These are phyloP conservation scores for Drosophila busckii DNA, from an alignment of 1,140 invertebrate species.

Conservation along the genomic window DNA sequence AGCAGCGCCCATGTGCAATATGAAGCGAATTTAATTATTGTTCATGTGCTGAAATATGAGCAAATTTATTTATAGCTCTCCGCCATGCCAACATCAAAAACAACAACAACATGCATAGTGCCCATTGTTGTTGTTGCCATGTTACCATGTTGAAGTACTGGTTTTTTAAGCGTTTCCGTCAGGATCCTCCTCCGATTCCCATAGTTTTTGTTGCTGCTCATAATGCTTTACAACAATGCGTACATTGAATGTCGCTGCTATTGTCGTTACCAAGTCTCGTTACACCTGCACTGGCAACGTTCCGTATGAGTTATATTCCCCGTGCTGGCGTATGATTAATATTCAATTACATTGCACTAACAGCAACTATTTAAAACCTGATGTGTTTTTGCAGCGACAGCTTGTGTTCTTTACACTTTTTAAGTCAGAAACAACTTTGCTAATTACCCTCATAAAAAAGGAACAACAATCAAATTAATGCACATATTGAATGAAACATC, in stretches of 20 bases:
- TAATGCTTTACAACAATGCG: conserved; percentile 37
- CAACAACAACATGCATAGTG: conserved; percentile 21
- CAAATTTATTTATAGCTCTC: conserved; percentile 67
- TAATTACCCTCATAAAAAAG: conserved; percentile 56
- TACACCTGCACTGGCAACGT: conserved; percentile 50
- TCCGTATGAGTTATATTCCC: conserved; percentile 54
- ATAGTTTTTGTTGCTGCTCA: conserved; percentile 33
- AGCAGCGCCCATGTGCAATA: conserved; percentile 58
- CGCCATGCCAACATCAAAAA: conserved; percentile 21
- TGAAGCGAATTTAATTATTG: conserved; percentile 76
- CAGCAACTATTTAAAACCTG: conserved; percentile 43
- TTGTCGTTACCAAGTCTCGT: conserved; percentile 55
- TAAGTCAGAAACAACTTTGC: conserved; percentile 58
- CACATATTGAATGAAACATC: conserved; percentile 10
- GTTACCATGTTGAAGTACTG: conserved; percentile 1
- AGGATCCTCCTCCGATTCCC: conserved; percentile 20
- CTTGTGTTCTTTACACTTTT: conserved; percentile 23
- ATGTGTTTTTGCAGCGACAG: not conserved
- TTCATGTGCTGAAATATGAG: conserved; percentile 75
- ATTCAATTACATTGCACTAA: conserved; percentile 63
- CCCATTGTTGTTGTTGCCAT: conserved; percentile 34
- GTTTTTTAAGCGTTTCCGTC: conserved; percentile 37
- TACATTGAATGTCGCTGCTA: too few relatives aligned
- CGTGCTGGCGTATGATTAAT: conserved; percentile 68
- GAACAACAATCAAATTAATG: conserved; percentile 53